These are phyloP conservation scores for Triops longicaudatus DNA, from an alignment of 1,140 invertebrate genomes.

Conservation along the genomic window DNA sequence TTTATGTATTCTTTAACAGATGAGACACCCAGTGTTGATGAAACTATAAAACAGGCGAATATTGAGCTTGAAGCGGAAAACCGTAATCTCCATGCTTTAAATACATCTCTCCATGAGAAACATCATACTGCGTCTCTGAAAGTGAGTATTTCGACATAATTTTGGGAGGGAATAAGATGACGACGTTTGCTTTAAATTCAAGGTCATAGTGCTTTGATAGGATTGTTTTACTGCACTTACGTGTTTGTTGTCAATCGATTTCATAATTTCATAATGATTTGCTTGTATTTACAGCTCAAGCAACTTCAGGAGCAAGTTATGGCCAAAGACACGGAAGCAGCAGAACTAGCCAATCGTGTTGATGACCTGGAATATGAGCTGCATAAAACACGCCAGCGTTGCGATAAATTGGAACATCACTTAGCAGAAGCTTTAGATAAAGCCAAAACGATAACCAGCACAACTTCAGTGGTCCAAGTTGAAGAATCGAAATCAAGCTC, in stretches of 20 bases:
- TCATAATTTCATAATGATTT: conserved; percentile 1
- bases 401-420: conserved; percentile 85
- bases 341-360: conserved; percentile 88
- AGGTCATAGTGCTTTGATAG: conserved; percentile 26
- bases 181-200: background rate
- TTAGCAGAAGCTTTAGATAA: conserved; percentile 82
- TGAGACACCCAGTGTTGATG: conserved; percentile 62
- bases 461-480: conserved; percentile 37
- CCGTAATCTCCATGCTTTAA: conserved; percentile 78
- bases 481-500: background rate
- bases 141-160: conserved; percentile 39
- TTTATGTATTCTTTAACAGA: conserved; percentile 39
- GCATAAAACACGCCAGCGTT: conserved; percentile 73
- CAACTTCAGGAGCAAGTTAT: conserved; percentile 84
- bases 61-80: conserved; percentile 84
- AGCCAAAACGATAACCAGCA: conserved; percentile 69
- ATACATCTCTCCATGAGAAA: conserved; percentile 85
- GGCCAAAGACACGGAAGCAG: conserved; percentile 84
- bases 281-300: conserved; percentile 52
- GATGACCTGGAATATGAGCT: conserved; percentile 92
- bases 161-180: background rate
- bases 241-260: background rate
- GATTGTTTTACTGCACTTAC: conserved; percentile 24
- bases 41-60: conserved; percentile 70
- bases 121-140: conserved; percentile 86